A percentile compares a stretch with the other conserved stretches of the same genome.
Evolutionary conservation across 2,888 invertebrate genomes (phyloP).

Genomic region (Gari tellinella): DNA sequence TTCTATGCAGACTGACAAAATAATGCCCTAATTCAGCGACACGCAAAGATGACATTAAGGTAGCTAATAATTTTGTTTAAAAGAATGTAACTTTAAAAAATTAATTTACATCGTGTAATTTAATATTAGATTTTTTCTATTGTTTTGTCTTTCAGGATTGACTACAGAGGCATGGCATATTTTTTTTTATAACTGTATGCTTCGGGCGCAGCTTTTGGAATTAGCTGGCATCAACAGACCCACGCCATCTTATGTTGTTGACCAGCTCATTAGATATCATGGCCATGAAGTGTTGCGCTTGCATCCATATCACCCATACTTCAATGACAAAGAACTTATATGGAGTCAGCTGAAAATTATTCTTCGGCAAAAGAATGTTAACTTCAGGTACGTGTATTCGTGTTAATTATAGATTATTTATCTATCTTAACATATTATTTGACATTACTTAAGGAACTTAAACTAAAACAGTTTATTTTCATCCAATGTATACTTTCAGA

Average conservation of each 20-base stretch:
- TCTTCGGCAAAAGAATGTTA: constrained; percentile 5
- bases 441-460: no score
- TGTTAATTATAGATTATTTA: no score
- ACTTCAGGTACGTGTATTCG: constrained; percentile 19
- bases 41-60: no score
- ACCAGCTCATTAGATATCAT: constrained; percentile 7
- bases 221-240: constrained; percentile 13
- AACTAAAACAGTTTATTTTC: no score
- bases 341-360: constrained; percentile 23
- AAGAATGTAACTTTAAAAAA: background rate
- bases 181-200: no score
- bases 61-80: no score
- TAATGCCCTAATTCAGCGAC: no score
- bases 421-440: no score
- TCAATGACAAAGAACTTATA: constrained; percentile 28
- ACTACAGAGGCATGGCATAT: constrained; percentile 8
- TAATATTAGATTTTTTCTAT: background rate
- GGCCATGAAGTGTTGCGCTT: constrained; percentile 30
- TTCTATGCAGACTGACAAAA: no score
- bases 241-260: constrained; percentile 12
- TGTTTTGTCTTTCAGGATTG: constrained; percentile 16
- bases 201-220: constrained; percentile 16
- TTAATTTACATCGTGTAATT: background rate
- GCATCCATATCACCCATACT: constrained; percentile 28
- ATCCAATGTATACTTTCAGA: no score